Evolutionary conservation across 2,888 invertebrate genomes (phyloP).

Genomic region (Hololepta plana): DNA sequence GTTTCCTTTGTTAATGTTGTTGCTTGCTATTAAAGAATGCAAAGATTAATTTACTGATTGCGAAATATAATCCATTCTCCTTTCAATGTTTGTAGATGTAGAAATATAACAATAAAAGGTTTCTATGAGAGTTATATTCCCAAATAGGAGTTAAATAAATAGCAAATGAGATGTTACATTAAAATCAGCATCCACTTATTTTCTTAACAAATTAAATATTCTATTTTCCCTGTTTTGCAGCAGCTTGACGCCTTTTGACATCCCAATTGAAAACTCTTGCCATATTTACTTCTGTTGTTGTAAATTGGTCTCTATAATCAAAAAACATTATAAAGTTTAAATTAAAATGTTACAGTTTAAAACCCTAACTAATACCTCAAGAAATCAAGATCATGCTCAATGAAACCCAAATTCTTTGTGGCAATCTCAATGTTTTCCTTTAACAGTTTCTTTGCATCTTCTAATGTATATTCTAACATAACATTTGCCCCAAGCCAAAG

Average conservation of each 20-base stretch:
- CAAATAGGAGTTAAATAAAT: no score
- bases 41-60: constrained; percentile 1
- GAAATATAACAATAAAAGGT: no score
- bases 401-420: constrained; percentile 61
- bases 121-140: no score
- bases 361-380: constrained; percentile 37
- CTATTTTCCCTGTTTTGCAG: no score
- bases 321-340: constrained; percentile 4
- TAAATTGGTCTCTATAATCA: constrained; percentile 76
- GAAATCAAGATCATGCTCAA: constrained; percentile 88
- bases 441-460: constrained; percentile 74
- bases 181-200: constrained; percentile 5
- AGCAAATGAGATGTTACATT: no score
- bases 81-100: no score
- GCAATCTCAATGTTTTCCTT: constrained; percentile 72
- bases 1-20: constrained; percentile 2
- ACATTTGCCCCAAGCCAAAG: constrained; percentile 83
- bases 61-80: no score
- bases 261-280: constrained; percentile 97
- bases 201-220: no score
- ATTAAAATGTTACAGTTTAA: constrained; percentile 5
- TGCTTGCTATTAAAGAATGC: constrained; percentile 1
- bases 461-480: constrained; percentile 88
- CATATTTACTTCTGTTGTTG: constrained; percentile 98
- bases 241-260: constrained; percentile 76